Percentiles rank a stretch among this genome's conserved stretches.
Conservation (phyloP, 2,797 vertebrate genomes). For the Halcyon chelicuti region DNA sequence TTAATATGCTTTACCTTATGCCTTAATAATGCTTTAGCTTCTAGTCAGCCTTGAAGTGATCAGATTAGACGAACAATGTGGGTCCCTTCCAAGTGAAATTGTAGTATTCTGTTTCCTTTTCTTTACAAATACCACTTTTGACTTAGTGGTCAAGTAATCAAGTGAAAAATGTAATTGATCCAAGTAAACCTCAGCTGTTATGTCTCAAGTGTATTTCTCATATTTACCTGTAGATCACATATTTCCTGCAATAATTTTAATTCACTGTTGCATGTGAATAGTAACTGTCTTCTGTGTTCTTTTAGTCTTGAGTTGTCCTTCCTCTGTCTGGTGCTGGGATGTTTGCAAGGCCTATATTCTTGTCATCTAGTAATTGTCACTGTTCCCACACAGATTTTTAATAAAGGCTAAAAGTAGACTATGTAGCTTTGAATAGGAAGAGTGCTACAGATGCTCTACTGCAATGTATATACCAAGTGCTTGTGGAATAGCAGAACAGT, state of each 20-base stretch:
- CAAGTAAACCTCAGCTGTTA: neutral
- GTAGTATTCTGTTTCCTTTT: neutral
- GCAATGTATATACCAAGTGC: neutral
- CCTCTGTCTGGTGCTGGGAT: accelerated
- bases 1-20: neutral
- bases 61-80: neutral
- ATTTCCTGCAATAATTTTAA: neutral
- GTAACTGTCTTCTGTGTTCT: neutral
- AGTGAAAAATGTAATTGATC: neutral
- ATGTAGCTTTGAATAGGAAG: neutral
- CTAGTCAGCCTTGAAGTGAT: neutral
- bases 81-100: neutral
- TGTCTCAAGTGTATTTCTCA: neutral
- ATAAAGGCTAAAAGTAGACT: neutral
- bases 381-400: neutral
- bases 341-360: neutral
- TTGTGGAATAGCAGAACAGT: neutral
- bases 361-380: neutral
- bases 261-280: neutral
- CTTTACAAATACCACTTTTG: neutral
- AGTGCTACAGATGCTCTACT: neutral
- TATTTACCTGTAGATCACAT: neutral
- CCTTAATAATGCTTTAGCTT: neutral
- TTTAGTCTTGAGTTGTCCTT: neutral
- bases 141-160: neutral